Conservation (phyloP, 2,797 vertebrate genomes). For the Alcedo atthis region DNA sequence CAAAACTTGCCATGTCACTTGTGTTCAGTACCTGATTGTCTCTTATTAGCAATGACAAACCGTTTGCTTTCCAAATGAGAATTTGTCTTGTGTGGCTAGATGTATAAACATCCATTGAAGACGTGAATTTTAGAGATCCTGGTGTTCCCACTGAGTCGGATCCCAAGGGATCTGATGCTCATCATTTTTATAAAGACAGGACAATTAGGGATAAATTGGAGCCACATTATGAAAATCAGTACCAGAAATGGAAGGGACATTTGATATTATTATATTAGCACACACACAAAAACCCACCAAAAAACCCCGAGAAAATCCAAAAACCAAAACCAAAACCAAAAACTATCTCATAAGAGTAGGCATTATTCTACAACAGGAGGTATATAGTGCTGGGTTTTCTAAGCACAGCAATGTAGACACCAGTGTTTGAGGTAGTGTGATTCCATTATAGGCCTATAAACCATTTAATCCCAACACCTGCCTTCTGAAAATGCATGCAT, state of each 20-base stretch:
- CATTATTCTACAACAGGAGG: neutral
- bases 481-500: neutral
- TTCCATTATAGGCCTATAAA: neutral
- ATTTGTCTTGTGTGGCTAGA: neutral
- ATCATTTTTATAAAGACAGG: neutral
- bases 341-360: neutral
- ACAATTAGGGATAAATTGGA: neutral
- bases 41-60: neutral
- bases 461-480: neutral
- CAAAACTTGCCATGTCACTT: neutral
- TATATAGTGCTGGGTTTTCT: neutral
- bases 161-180: neutral
- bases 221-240: neutral
- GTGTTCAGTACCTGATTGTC: neutral
- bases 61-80: neutral
- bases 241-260: neutral
- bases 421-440: neutral
- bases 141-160: neutral
- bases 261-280: conserved; percentile 50
- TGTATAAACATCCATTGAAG: neutral
- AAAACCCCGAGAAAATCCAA: too few relatives aligned
- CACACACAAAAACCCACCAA: too few relatives aligned
- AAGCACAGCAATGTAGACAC: neutral
- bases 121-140: neutral
- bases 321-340: too few relatives aligned